Base-by-base conservation (phyloP, 2,797 vertebrate genomes). In the Darevskia mixta region DNA sequence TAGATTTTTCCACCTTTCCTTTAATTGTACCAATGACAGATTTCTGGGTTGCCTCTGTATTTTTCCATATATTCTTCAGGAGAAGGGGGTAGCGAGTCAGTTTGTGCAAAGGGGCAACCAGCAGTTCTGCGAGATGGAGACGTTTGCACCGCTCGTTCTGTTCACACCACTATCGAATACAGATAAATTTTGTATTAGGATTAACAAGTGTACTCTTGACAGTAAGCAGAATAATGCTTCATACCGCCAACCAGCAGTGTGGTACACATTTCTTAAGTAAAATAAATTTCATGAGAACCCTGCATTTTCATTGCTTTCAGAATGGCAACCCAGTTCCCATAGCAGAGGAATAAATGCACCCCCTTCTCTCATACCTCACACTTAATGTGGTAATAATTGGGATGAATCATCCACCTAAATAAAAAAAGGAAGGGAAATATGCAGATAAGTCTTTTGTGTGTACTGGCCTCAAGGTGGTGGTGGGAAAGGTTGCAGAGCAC, bases 1-100 rank as follows among this genome's bases (percentile, higher is more conserved):
- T 97, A 6, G 98, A 98, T n/a, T 95, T 97, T 89, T 99, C 98
- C 95, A 99, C 98, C 87, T 97, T 97, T 69, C 98, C 97, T 72
- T 98, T 97, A 86, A 98, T 95, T 3, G 93, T 93, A 89, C 97
- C 96, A 93, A 98, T 94, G 32, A 94, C 91, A 71, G 82, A 85
- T 91, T 95, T 96, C 94, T 98, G 97, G 0, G 90, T 95, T 81
- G 97, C 90, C 0, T 92, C 93, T 64, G 91, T 92, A 87, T 97
- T 97, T 87, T 97, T 97, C 66, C 97, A 98, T 32, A 99, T 97
- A 87, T 98, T 99, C 94, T 97, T 97, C 88, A 99, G 88, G 94
- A 99, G 88, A 86, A 99, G 96, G 0, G 98, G 98, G 89, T 98
- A 98, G n/a, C 96, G 96, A 0, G 97, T 99, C 61, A 99, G 94